Evolutionary conservation across 2,113 vertebrate species (phyloP).

Genomic region (Pelvicachromis taeniatus): DNA sequence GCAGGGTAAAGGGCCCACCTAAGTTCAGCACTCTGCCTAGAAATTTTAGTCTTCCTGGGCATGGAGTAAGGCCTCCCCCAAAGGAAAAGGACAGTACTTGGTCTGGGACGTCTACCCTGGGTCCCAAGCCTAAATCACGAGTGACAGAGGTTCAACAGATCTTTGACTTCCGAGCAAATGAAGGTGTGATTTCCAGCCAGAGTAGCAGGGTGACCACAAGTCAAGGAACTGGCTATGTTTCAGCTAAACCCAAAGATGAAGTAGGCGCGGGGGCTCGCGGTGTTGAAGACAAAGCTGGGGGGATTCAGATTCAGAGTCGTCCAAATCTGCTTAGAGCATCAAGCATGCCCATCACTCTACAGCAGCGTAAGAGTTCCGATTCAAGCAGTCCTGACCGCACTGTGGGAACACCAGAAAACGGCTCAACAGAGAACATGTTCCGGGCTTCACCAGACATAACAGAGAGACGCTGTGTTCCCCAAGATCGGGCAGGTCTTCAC

Average conservation of each 20-base stretch:
- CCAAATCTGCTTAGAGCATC: slow-evolving; percentile 88
- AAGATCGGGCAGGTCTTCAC: slow-evolving; percentile 58
- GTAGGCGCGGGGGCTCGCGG: neutral
- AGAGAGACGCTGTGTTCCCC: slow-evolving; percentile 31
- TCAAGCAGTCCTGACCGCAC: slow-evolving; percentile 52
- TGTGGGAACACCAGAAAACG: slow-evolving; percentile 47
- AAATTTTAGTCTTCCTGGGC: slow-evolving; percentile 92
- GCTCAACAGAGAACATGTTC: slow-evolving; percentile 60
- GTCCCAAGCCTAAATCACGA: slow-evolving; percentile 76
- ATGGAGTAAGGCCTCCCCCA: slow-evolving; percentile 64
- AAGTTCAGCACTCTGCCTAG: slow-evolving; percentile 95
- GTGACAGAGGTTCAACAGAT: slow-evolving; percentile 77
- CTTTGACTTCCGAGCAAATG: slow-evolving; percentile 51
- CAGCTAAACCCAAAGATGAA: slow-evolving; percentile 64
- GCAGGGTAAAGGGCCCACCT: slow-evolving; percentile 84
- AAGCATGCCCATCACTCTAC: slow-evolving; percentile 88
- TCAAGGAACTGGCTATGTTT: slow-evolving; percentile 57
- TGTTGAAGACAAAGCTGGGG: slow-evolving; percentile 52
- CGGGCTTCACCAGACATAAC: slow-evolving; percentile 55
- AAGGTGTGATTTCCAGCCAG: slow-evolving; percentile 34
- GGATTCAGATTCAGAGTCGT: slow-evolving; percentile 67
- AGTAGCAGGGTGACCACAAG: neutral
- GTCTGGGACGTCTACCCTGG: slow-evolving; percentile 75
- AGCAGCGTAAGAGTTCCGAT: slow-evolving; percentile 69
- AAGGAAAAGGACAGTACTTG: slow-evolving; percentile 74